phyloP scores from a whole-genome alignment of 2,888 invertebrate species.

The Brachyptera putata region DNA sequence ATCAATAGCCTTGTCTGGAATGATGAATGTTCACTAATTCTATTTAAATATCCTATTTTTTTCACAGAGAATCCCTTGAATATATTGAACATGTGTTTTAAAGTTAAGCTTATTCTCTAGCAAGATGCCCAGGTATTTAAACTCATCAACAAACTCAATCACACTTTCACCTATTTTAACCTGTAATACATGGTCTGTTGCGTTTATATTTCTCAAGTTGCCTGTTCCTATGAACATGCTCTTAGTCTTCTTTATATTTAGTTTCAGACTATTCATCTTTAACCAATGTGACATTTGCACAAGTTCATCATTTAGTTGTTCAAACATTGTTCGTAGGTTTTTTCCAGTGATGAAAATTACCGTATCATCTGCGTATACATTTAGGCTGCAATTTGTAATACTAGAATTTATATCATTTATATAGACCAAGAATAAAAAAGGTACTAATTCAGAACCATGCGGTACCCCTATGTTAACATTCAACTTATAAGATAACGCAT shows the following conservation, averaged over 20 bases:
- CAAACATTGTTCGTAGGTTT: too few relatives aligned
- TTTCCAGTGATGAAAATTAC: too few relatives aligned
- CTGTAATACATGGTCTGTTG: neutral
- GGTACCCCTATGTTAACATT: conserved; percentile 30
- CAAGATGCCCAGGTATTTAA: conserved; percentile 6
- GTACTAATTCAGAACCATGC: conserved; percentile 33
- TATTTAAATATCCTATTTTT: neutral
- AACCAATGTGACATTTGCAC: neutral
- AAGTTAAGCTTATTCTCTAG: conserved; percentile 5
- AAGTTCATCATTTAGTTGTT: neutral
- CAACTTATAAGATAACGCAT: conserved; percentile 11
- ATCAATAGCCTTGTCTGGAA: neutral
- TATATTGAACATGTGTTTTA: neutral
- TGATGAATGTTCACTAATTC: neutral
- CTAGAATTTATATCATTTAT: conserved; percentile 27
- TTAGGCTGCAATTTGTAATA: too few relatives aligned
- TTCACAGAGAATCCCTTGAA: neutral
- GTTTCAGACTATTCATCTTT: neutral
- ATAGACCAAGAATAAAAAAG: conserved; percentile 32
- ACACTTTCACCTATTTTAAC: neutral
- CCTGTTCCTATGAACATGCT: neutral
- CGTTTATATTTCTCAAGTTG: neutral
- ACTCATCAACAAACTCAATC: neutral
- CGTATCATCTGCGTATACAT: too few relatives aligned
- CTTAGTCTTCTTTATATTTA: conserved; percentile 1